These are phyloP conservation scores for Melanotaenia nigrans DNA, from an alignment of 2,797 vertebrate species.

Conservation along the genomic window DNA sequence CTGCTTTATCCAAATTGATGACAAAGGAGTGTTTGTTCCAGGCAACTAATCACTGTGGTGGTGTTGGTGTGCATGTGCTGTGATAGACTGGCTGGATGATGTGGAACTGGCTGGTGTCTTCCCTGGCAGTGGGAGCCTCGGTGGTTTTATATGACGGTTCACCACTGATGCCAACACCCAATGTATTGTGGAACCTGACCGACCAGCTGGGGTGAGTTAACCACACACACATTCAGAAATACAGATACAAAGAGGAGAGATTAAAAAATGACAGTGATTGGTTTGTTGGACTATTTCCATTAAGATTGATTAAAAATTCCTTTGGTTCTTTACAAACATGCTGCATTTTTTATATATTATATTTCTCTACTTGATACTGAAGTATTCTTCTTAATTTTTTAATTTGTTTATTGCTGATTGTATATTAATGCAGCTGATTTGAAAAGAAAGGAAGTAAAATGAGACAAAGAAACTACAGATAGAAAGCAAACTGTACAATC, in stretches of 20 bases:
- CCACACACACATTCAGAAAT: background rate
- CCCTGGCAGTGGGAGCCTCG: conserved; percentile 90
- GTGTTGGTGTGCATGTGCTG: conserved; percentile 21
- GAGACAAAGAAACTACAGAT: too few relatives aligned
- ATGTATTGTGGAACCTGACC: conserved; percentile 93
- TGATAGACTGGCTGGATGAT: conserved; percentile 97
- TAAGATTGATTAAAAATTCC: background rate
- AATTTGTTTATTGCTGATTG: too few relatives aligned
- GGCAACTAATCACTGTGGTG: conserved; percentile 47
- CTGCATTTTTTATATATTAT: conserved; percentile 1
- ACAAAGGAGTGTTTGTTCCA: conserved; percentile 36
- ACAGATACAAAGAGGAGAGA: background rate
- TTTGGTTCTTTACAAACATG: background rate
- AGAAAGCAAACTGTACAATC: too few relatives aligned
- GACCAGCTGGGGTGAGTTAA: conserved; percentile 90
- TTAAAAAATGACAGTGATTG: background rate
- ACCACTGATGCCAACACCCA: conserved; percentile 91
- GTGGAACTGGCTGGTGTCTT: conserved; percentile 97
- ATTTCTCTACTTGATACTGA: too few relatives aligned
- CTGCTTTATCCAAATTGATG: conserved; percentile 43
- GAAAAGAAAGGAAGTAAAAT: too few relatives aligned
- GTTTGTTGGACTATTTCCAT: background rate
- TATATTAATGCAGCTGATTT: too few relatives aligned
- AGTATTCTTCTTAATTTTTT: too few relatives aligned
- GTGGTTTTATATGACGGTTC: conserved; percentile 96